phyloP scores from a whole-genome alignment of 2,888 invertebrate species.

The Aphrophora alni region DNA sequence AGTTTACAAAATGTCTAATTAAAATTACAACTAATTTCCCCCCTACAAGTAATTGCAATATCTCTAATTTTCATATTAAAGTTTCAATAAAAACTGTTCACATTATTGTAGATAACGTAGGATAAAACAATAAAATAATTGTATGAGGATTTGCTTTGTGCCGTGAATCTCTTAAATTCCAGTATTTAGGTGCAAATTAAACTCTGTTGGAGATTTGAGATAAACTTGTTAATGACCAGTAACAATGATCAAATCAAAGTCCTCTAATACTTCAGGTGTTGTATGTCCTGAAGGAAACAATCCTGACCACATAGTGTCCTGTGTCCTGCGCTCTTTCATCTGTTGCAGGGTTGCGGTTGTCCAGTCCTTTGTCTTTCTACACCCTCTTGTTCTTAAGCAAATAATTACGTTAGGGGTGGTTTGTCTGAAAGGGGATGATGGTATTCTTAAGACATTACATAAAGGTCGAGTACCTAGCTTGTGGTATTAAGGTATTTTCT shows the following conservation, averaged over 20 bases:
- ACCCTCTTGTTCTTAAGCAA: constrained; percentile 1
- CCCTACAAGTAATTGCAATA: no score
- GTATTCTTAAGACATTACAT: constrained; percentile 20
- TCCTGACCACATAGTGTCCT: neutral
- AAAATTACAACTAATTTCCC: no score
- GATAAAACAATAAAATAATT: no score
- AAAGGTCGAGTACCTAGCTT: neutral
- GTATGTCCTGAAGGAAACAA: neutral
- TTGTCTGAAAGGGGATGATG: constrained; percentile 6
- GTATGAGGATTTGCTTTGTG: no score
- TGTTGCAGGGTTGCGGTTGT: neutral
- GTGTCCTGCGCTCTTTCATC: neutral
- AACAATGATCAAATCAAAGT: neutral
- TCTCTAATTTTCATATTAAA: no score
- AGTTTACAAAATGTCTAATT: no score
- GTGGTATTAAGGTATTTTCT: no score
- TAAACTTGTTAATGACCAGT: neutral
- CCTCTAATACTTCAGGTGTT: neutral
- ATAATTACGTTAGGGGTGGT: neutral
- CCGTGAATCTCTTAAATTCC: no score
- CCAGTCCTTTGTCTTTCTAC: neutral
- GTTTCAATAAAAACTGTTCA: no score
- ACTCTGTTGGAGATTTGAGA: no score
- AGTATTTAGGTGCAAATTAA: no score
- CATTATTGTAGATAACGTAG: no score